Evolutionary conservation across 2,888 invertebrate species (phyloP), one percentile per base, ranked within the genome.

Genomic region (Tenthredo distinguenda): DNA sequence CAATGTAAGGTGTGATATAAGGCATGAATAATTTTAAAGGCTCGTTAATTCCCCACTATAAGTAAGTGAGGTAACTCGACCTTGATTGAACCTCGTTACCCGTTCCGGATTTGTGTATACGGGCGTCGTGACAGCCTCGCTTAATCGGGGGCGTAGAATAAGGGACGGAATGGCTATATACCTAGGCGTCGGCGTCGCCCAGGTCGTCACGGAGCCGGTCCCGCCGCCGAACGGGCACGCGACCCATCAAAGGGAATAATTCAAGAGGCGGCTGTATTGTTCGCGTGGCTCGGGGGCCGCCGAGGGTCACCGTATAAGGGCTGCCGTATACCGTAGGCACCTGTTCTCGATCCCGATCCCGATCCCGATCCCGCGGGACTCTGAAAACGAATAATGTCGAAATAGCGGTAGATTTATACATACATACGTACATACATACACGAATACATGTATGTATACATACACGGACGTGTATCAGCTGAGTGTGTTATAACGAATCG

Each of bases 161-260:
- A 50, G 77, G 47, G 77, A 55, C 6, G 77, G 31, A 31, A 77
- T 31, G 5, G 50, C 26, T 55, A 50, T 43, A 43, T 40, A 40
- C 72, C 79, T 37, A 58, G 58, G 81, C 62, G 81, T 62, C 26
- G 76, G 76, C 47, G 68, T 68, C 68, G 62, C 62, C 77, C 81
- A 83, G 83, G 83, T 83, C 83, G 83, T 83, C 43, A 83, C 83
- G 68, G 83, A 89, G 87, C 86, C 85, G 87, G 79, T 58, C 68
- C 79, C 81, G 85, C 86, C 86, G 88, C 85, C 90, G 89, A 88
- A 90, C 89, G 90, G 91, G 88, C 89, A 92, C 93, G 91, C 91
- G 90, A 92, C 92, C 93, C 93, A 93, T 93, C 93, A 93, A 93
- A 93, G 93, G 89, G 93, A 93, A 93, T 93, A 93, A 93, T 93